Base-by-base conservation (phyloP, 2,113 vertebrate species). In the Ranitomeya imitator region DNA sequence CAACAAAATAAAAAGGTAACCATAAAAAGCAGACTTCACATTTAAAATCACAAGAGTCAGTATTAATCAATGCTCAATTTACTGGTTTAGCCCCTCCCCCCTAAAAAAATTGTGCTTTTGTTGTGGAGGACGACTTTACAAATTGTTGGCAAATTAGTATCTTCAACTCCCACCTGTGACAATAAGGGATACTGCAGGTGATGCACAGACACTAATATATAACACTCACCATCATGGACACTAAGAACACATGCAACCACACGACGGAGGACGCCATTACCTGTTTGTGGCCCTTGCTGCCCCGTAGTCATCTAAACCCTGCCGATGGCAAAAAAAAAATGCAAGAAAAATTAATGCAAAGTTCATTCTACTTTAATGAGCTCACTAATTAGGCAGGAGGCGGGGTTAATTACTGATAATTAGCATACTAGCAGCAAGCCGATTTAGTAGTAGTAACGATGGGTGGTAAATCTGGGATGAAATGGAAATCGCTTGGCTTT, bases 291-390 rank as follows among this genome's bases (percentile, higher is more conserved):
- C 96, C 86, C 96, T 94, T 0, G 87, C 57, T 69, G 96, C 90
- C 79, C 98, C 97, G 0, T 99, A 99, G 90, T 98, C 96, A 23
- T 98, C 97, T 1, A 95, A 93, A 54, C 94, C 96, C 94, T 96
- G 94, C 18, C 55, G 57, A 79, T 52, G 6, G 89, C 83, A 37
- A 87, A 91, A 91, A 65, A 8, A 21, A 65, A 2, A 4, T 73
- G 0, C 0, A 57, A 90, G 7, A 2, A 37, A 55, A 69, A 54
- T 19, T 45, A 74, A 15, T 13, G 14, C 52, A 67, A 80, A 86
- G 13, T 31, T 57, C n/a, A 10, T 15, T 21, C 14, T 51, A 8
- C 73, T 76, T 69, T 76, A 51, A 76, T 51, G 4, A 19, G 31
- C 73, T 45, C 7, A 9, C 1, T 77, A 52, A 16, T 18, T 37